phyloP scores from a whole-genome alignment of 2,113 vertebrate genomes.

The Cettia cetti region DNA sequence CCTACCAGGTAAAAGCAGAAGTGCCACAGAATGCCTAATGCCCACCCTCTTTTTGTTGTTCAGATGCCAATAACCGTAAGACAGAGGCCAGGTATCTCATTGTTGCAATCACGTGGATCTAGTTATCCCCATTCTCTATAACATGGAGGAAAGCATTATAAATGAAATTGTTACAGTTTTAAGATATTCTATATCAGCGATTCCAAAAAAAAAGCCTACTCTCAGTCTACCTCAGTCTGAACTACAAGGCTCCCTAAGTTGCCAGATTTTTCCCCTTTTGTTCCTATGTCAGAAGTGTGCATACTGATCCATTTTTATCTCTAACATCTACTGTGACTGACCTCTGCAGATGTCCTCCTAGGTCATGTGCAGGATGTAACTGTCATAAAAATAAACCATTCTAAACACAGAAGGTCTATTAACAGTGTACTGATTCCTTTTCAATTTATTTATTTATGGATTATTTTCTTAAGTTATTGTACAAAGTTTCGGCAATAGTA shows the following conservation, averaged over 20 bases:
- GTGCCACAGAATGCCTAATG: neutral
- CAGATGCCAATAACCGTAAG: neutral
- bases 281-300: neutral
- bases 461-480: neutral
- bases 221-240: neutral
- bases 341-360: neutral
- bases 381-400: neutral
- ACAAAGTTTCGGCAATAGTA: neutral
- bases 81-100: neutral
- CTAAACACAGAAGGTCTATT: neutral
- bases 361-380: neutral
- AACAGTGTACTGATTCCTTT: neutral
- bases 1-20: neutral
- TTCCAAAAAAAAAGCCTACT: neutral
- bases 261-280: neutral
- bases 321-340: neutral
- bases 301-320: neutral
- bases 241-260: neutral
- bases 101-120: neutral
- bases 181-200: neutral
- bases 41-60: neutral
- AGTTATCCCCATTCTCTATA: neutral
- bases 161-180: neutral
- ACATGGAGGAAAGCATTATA: neutral
- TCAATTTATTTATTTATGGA: neutral